Base-by-base conservation (phyloP, 1,140 invertebrate species). In the Ceratoteleas bidentatus region DNA sequence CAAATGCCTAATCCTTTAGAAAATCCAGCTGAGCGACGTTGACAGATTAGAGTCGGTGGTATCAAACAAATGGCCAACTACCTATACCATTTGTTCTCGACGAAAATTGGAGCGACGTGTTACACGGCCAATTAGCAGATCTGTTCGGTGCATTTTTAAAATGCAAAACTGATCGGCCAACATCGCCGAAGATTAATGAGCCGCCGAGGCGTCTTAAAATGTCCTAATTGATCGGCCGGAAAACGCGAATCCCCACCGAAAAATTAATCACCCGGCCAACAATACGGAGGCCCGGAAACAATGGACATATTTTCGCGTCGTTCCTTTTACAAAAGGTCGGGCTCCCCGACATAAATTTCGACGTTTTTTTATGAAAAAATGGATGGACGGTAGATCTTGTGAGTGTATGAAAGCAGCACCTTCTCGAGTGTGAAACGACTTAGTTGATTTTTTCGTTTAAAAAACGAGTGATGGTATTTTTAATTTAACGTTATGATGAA, bases 1-100 rank as follows among this genome's bases (percentile, higher is more conserved):
- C 90, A 90, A 91, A 91, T 91, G 70, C 84, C 85, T 90, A 91
- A 91, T 90, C 88, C 88, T 88, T 87, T 87, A 84, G 80, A 73
- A 87, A 86, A 90, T 89, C 88, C 89, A 84, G 85, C 77, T 62
- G 79, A 83, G 76, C 78, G 89, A 90, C 89, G 81, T 90, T 90
- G 89, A 90, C 88, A 85, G 84, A 91, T 91, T 88, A 75, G 69
- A 38, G 32, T 66, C 54, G 83, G 11, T 82, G 50, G 70, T 75
- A 73, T 76, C 77, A 86, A 69, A 85, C 85, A 86, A 89, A 89
- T 88, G 88, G 84, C 83, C 70, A n/a, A 85, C 85, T 83, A 84
- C 36, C 62, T 57, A 69, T 47, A 82, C 75, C 87, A 89, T 88
- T 90, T 89, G 76, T 89, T 89, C 86, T 77, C 49, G 53, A 38